Evolutionary conservation across 2,113 vertebrate species (phyloP).

Genomic region (Paracanthobrama guichenoti): DNA sequence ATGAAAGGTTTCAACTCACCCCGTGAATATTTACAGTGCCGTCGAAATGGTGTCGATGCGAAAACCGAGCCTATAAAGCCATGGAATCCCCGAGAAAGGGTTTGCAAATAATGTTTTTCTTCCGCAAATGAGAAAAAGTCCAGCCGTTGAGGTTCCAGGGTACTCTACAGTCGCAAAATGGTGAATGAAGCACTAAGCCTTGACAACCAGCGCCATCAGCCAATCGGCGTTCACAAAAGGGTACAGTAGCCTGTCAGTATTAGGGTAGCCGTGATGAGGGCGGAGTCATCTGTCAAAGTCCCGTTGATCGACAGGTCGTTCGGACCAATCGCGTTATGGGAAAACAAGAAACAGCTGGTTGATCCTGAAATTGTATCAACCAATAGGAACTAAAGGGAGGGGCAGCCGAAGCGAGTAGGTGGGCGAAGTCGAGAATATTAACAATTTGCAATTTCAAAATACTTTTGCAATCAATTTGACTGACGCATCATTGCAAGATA

Average conservation of each 20-base stretch:
- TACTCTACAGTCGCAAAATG: slow-evolving; percentile 97
- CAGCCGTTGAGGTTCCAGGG: slow-evolving; percentile 75
- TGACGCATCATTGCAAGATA: neutral
- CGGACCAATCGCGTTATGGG: slow-evolving; percentile 74
- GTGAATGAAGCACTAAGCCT: slow-evolving; percentile 93
- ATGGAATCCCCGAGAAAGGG: slow-evolving; percentile 61
- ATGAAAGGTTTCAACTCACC: slow-evolving; percentile 75
- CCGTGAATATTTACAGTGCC: slow-evolving; percentile 51
- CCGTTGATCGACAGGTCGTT: slow-evolving; percentile 56
- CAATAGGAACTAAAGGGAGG: slow-evolving; percentile 66
- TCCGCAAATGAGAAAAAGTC: slow-evolving; percentile 75
- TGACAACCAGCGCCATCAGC: slow-evolving; percentile 81
- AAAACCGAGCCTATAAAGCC: slow-evolving; percentile 62
- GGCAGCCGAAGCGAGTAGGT: slow-evolving; percentile 61
- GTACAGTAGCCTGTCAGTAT: slow-evolving; percentile 76
- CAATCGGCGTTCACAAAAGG: slow-evolving; percentile 77
- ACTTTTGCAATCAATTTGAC: neutral
- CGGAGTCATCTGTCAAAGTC: slow-evolving; percentile 63
- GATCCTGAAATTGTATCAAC: slow-evolving; percentile 75
- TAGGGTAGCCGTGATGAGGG: slow-evolving; percentile 45
- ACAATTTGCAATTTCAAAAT: neutral
- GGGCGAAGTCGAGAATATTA: slow-evolving; percentile 55
- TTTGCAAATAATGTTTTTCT: slow-evolving; percentile 69
- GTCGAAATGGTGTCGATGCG: slow-evolving; percentile 53
- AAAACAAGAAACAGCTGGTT: slow-evolving; percentile 82